Evolutionary conservation across 2,888 invertebrate genomes (phyloP), one percentile per base, ranked within the genome.

Genomic region (Pristionchus arcanus): DNA sequence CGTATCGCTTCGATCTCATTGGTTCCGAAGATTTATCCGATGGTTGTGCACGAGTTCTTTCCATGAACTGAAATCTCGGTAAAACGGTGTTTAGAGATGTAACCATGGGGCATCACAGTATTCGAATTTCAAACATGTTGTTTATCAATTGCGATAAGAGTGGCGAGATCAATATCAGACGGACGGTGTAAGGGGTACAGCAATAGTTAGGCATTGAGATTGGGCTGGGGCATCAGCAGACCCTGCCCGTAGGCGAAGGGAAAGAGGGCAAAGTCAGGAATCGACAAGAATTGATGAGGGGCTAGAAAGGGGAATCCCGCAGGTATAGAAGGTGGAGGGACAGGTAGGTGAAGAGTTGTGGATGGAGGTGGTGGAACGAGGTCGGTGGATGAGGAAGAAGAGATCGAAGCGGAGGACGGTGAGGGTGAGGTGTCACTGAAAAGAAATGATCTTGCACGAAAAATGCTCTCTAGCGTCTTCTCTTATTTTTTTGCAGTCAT

Each of bases 231-330:
- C 9, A 49, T 25, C 5, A 53, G 49, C 2, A 81, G n/a, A 11
- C 25, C 49, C 81, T 11, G 49, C 2, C 11, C 28, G 53, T 42
- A 77, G 19, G 42, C 25, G 42, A 77, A 77, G 42, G 77, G 77
- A 42, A 77, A 77, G n/a, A 77, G 25, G 34, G 77, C n/a, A 28
- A 84, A 55, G 28, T 55, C 31, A 19, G 53, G 83, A 84, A 55
- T 31, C 28, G 83, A 55, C 0, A 84, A 28, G 83, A 84, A 28
- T 3, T 81, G 55, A 9, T 55, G n/a, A 5, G 53, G 19, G 3
- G 83, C 55, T 5, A 84, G 31, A 2, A 55, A 55, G 49, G 55
- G 55, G n/a, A 84, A 31, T 49, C 42, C 81, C 28, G 49, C 31
- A 55, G 83, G 31, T 19, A 2, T 9, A 34, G 71, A 9, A 3